Evolutionary conservation across 2,797 vertebrate species (phyloP), one percentile per base, ranked within the genome.

Genomic region (Anas flavirostris): DNA sequence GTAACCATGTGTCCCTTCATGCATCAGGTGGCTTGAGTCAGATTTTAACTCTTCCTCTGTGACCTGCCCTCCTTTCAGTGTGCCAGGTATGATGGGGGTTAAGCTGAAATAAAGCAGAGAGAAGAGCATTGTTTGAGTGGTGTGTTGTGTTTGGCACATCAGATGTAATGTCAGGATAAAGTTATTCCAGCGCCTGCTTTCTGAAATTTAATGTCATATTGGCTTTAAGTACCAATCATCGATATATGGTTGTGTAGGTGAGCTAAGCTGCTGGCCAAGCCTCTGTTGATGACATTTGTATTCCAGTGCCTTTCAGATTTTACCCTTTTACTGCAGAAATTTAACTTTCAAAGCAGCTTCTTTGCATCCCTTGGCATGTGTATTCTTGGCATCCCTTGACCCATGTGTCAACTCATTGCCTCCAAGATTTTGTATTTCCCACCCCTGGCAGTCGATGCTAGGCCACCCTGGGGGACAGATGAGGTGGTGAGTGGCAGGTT

Each of bases 401-500:
- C 50, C 35, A 31, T 0, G 2, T 0, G 0, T 5, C 0, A 1
- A 29, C 4, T 9, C 12, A 3, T 18, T 70, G 43, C 21, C 48
- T 75, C 26, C 0, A 0, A 64, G 19, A 10, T 25, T 52, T 8
- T 29, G 22, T 18, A 4, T 39, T 39, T 85, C 50, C 31, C 43
- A 23, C 2, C 1, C n/a, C 0, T 0, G 1, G 12, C 0, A 3
- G 9, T 63, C 23, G n/a, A 10, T 41, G 39, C 12, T 13, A 46
- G 16, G 23, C 25, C 9, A 37, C 12, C 25, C 31, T 43, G 37
- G 23, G 69, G n/a, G 35, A 14, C 62, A 56, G 11, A 3, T 23
- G 37, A 39, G 9, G 12, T 17, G 25, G 37, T 55, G 39, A 35
- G 18, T 28, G 80, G 73, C 22, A 60, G 29, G 9, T 90, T 8